These are phyloP conservation scores for Amazona vittata DNA, from an alignment of 2,113 vertebrate species.

Conservation along the genomic window DNA sequence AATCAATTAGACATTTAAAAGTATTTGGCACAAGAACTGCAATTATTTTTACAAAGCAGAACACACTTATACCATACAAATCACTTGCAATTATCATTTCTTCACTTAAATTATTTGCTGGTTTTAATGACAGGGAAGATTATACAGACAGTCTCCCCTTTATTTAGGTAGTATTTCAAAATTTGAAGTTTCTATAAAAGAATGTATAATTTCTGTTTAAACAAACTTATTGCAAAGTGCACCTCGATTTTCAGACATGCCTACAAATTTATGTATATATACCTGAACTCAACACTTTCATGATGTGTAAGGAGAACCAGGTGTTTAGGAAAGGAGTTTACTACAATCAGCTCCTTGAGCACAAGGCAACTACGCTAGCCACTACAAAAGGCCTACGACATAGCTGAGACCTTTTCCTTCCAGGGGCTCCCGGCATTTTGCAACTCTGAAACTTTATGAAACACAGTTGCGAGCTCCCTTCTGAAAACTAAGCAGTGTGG, in stretches of 20 bases:
- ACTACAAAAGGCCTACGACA: background rate
- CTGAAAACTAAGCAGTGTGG: accelerated
- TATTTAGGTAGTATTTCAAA: background rate
- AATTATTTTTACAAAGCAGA: slow-evolving; percentile 18
- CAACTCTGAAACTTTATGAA: background rate
- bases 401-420: background rate
- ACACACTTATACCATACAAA: background rate
- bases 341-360: background rate
- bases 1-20: slow-evolving; percentile 38
- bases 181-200: background rate
- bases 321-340: background rate
- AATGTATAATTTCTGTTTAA: background rate
- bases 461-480: background rate
- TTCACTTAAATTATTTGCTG: background rate
- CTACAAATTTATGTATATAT: background rate
- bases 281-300: background rate
- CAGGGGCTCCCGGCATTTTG: background rate
- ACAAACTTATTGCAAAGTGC: background rate
- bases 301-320: background rate
- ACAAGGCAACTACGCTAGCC: background rate
- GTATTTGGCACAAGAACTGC: slow-evolving; percentile 1
- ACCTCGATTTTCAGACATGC: background rate
- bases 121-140: background rate
- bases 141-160: background rate
- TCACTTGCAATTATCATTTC: background rate